phyloP scores from a whole-genome alignment of 2,113 vertebrate genomes.

The Gasterosteus aculeatus region DNA sequence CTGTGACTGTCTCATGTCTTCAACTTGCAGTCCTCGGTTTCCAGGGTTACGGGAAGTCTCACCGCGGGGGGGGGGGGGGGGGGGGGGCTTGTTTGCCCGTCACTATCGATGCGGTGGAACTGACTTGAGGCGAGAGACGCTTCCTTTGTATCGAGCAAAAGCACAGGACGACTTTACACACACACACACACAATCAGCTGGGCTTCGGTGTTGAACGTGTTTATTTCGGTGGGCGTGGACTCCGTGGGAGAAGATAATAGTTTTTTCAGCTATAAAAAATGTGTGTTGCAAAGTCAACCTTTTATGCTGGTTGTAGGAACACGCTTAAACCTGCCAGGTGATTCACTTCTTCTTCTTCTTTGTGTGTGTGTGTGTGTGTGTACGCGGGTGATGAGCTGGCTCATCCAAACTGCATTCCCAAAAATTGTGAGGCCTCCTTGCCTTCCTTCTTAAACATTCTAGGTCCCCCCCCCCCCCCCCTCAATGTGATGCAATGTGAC shows the following conservation, averaged over 20 bases:
- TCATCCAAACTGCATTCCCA: slow-evolving; percentile 22
- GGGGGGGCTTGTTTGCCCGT: slow-evolving; percentile 33
- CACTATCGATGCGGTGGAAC: slow-evolving; percentile 40
- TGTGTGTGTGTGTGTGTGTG: slow-evolving; percentile 18
- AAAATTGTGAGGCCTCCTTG: no score
- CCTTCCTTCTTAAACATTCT: slow-evolving; percentile 10
- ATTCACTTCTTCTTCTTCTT: slow-evolving; percentile 42
- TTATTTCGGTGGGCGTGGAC: slow-evolving; percentile 40
- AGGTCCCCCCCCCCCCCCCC: background rate
- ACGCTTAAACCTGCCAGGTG: slow-evolving; percentile 61
- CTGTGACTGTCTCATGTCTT: slow-evolving; percentile 53
- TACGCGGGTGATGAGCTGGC: slow-evolving; percentile 28
- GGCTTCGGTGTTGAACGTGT: slow-evolving; percentile 37
- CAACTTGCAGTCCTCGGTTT: slow-evolving; percentile 32
- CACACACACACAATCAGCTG: background rate
- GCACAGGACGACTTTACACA: background rate
- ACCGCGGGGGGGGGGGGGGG: slow-evolving; percentile 37
- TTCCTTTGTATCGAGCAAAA: slow-evolving; percentile 32
- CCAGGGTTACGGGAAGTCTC: slow-evolving; percentile 66
- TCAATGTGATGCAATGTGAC: background rate
- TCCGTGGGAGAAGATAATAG: slow-evolving; percentile 50
- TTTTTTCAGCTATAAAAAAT: slow-evolving; percentile 53
- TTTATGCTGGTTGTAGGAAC: slow-evolving; percentile 43
- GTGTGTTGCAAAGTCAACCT: slow-evolving; percentile 37
- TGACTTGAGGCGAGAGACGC: slow-evolving; percentile 18